These are phyloP conservation scores for Priocnemis perturbator DNA, from an alignment of 2,888 invertebrate genomes.

Conservation along the genomic window DNA sequence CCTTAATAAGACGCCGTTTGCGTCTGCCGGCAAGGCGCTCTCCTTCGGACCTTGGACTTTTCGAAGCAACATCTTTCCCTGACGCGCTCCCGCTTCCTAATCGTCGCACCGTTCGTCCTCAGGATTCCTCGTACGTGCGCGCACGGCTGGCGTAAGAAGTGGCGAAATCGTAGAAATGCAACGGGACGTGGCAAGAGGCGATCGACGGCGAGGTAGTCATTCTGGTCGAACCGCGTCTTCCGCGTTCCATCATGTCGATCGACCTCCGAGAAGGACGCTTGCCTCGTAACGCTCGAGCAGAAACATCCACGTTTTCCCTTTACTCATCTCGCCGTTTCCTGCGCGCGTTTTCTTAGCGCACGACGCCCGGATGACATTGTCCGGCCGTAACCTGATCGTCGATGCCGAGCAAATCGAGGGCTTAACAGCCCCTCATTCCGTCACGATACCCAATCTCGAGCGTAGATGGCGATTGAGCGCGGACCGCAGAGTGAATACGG, in stretches of 20 bases:
- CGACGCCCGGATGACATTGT: too few species aligned
- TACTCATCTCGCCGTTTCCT: neutral
- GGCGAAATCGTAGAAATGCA: conserved; percentile 27
- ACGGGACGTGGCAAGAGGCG: conserved; percentile 23
- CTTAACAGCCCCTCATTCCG: neutral
- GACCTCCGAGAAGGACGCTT: conserved; percentile 43
- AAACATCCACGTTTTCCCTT: neutral
- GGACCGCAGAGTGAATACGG: too few species aligned
- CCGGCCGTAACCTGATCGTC: too few species aligned
- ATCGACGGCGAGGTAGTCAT: conserved; percentile 5
- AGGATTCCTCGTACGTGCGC: neutral
- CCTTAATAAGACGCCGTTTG: too few species aligned
- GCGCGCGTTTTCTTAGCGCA: neutral
- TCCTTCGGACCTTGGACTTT: too few species aligned
- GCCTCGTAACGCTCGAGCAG: neutral
- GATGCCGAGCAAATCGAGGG: neutral
- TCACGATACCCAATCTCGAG: conserved; percentile 1
- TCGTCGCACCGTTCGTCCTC: too few species aligned
- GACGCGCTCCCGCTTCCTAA: too few species aligned
- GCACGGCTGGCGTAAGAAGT: neutral
- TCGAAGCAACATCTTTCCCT: too few species aligned
- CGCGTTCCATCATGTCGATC: conserved; percentile 62
- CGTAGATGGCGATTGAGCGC: neutral
- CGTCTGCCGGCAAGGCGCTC: too few species aligned
- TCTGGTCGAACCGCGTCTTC: conserved; percentile 47